Evolutionary conservation across 2,797 vertebrate genomes (phyloP).

Genomic region (Benthosema pterotum): DNA sequence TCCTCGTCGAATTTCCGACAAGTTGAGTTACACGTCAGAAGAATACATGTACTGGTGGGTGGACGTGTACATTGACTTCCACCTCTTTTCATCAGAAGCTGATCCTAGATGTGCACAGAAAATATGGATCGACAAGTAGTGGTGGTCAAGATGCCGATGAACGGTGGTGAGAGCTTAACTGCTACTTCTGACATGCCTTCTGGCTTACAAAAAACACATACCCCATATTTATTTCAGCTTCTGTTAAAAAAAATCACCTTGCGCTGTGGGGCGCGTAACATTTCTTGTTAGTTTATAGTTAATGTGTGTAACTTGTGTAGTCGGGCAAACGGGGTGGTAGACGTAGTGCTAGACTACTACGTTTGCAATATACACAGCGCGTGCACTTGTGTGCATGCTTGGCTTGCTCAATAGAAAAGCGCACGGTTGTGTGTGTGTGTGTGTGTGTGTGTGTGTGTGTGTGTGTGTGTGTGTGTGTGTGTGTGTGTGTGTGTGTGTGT

Average conservation of each 20-base stretch:
- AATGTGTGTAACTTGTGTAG: slow-evolving; percentile 7
- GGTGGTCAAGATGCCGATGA: slow-evolving; percentile 75
- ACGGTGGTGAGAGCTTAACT: slow-evolving; percentile 73
- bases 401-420: slow-evolving; percentile 1
- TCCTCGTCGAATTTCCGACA: slow-evolving; percentile 55
- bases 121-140: slow-evolving; percentile 76
- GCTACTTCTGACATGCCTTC: slow-evolving; percentile 38
- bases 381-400: slow-evolving; percentile 17
- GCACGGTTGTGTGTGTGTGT: neutral
- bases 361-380: neutral
- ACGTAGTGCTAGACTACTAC: neutral
- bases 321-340: too few relatives aligned
- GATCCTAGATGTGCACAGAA: slow-evolving; percentile 74
- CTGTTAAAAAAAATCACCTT: neutral
- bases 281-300: slow-evolving; percentile 2
- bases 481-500: too few relatives aligned
- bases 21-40: slow-evolving; percentile 82
- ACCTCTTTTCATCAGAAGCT: slow-evolving; percentile 70
- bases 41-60: slow-evolving; percentile 79
- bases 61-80: slow-evolving; percentile 78
- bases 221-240: slow-evolving; percentile 13
- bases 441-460: too few relatives aligned
- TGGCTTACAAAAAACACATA: slow-evolving; percentile 12
- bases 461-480: too few relatives aligned
- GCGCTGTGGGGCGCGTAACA: neutral